phyloP scores from a whole-genome alignment of 2,113 vertebrate species.

The Panthera tigris region DNA sequence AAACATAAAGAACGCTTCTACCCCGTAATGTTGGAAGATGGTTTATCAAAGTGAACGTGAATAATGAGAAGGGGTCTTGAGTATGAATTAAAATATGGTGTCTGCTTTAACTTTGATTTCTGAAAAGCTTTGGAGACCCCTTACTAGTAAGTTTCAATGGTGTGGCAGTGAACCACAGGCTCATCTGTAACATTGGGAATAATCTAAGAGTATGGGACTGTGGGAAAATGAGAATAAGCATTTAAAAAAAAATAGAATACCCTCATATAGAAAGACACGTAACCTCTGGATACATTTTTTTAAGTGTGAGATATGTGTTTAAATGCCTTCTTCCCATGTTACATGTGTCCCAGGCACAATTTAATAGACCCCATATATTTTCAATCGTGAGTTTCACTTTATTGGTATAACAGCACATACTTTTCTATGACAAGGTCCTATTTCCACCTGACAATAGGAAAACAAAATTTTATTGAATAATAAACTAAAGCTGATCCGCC shows the following conservation, averaged over 20 bases:
- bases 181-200: not conserved
- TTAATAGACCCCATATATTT: not conserved
- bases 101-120: constrained; percentile 15
- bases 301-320: not conserved
- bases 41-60: not conserved
- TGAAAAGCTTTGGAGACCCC: not conserved
- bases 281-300: not conserved
- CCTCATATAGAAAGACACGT: not conserved
- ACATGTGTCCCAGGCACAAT: not conserved
- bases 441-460: not conserved
- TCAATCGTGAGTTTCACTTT: not conserved
- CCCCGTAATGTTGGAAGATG: not conserved
- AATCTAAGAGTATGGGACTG: no score
- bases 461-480: not conserved
- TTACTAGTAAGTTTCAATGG: not conserved
- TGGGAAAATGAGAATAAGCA: not conserved
- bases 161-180: not conserved
- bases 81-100: not conserved
- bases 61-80: not conserved
- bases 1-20: not conserved
- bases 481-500: not conserved
- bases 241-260: not conserved
- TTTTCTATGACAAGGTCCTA: not conserved
- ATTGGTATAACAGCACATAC: not conserved
- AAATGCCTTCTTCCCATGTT: no score